These are phyloP conservation scores for Cerceris rybyensis DNA, from an alignment of 2,888 invertebrate species.

Conservation along the genomic window DNA sequence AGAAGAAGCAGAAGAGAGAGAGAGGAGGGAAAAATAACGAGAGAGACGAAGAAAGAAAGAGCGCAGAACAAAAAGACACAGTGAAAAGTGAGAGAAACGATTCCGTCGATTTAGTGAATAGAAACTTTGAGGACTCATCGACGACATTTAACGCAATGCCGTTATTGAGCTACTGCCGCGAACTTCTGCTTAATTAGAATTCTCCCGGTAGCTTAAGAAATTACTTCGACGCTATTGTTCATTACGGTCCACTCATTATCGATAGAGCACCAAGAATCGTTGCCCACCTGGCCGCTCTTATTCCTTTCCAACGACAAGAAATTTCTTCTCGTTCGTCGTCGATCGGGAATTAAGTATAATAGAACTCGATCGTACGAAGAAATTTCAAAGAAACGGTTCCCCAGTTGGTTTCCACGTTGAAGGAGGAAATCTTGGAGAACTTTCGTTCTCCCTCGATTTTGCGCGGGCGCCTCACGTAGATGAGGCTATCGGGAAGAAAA, in stretches of 20 bases:
- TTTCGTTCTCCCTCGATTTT: no score
- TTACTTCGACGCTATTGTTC: constrained; percentile 57
- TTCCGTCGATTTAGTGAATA: constrained; percentile 33
- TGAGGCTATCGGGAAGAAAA: neutral
- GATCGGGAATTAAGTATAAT: constrained; percentile 1
- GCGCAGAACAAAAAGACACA: no score
- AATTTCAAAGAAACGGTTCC: neutral
- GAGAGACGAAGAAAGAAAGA: no score
- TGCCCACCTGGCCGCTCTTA: constrained; percentile 15
- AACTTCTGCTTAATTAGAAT: constrained; percentile 59
- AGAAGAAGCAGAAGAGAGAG: no score
- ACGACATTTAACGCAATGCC: constrained; percentile 56
- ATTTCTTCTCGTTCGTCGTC: constrained; percentile 6
- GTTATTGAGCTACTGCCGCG: constrained; percentile 44
- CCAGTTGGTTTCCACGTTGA: neutral
- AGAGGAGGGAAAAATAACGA: no score
- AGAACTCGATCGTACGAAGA: neutral
- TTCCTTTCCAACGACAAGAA: neutral
- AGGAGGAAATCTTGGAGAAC: neutral
- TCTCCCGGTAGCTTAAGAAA: constrained; percentile 55
- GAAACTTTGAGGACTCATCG: constrained; percentile 46
- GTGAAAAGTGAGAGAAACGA: neutral
- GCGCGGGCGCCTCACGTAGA: no score
- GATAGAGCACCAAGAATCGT: constrained; percentile 17
- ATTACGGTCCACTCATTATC: constrained; percentile 47